A percentile compares a stretch with the other conserved stretches of the same genome.
Evolutionary conservation across 2,113 vertebrate species (phyloP).

Genomic region (Ailurus styani): DNA sequence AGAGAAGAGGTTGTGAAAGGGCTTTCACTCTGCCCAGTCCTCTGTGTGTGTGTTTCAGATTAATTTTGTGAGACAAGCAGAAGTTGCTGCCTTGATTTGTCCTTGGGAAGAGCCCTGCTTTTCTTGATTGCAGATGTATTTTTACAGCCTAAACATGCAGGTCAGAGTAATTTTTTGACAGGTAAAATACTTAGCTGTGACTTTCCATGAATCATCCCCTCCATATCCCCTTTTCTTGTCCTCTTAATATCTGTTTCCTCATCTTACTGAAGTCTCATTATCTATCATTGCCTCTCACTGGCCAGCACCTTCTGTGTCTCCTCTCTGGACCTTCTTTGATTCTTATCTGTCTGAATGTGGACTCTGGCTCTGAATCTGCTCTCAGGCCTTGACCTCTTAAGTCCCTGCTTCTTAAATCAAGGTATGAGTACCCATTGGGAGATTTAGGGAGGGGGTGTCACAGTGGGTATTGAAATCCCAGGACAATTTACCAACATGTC

Average conservation of each 20-base stretch:
- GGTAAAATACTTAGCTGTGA: background rate
- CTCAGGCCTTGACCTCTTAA: background rate
- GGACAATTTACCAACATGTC: background rate
- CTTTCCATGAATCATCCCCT: conserved; percentile 24
- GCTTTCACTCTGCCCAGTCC: background rate
- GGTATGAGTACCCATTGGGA: background rate
- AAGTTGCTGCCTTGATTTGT: conserved; percentile 61
- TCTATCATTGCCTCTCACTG: background rate
- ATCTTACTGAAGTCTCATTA: background rate
- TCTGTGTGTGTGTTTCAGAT: conserved; percentile 50
- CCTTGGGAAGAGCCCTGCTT: conserved; percentile 61
- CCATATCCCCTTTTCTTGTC: background rate
- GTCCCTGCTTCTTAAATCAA: background rate
- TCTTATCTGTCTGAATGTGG: background rate
- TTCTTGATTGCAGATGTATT: conserved; percentile 70
- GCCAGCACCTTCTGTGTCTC: background rate
- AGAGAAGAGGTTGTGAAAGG: background rate
- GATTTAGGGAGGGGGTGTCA: background rate
- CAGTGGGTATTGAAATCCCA: background rate
- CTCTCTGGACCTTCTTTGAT: background rate
- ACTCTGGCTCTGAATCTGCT: background rate
- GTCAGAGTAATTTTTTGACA: conserved; percentile 59
- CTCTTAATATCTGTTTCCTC: background rate
- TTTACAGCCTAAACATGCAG: conserved; percentile 61
- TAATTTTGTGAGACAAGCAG: conserved; percentile 67